phyloP scores from a whole-genome alignment of 2,113 vertebrate genomes.

The Perccottus glenii region DNA sequence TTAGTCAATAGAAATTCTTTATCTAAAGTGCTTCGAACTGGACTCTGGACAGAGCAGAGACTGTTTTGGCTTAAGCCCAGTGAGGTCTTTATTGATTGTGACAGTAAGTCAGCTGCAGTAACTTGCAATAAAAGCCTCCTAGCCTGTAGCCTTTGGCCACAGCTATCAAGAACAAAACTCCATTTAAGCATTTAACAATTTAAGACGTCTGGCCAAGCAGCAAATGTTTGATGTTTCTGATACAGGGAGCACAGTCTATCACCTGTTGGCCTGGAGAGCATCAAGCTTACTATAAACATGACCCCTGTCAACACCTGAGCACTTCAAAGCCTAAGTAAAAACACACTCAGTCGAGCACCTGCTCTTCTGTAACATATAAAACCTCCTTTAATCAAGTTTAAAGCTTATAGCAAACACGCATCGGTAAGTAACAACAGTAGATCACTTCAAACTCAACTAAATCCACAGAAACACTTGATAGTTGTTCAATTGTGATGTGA shows the following conservation, averaged over 20 bases:
- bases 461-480: background rate
- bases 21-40: conserved; percentile 21
- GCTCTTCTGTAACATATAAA: conserved; percentile 46
- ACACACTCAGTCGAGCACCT: conserved; percentile 40
- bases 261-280: conserved; percentile 39
- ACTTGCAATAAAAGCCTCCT: conserved; percentile 31
- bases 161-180: conserved; percentile 25
- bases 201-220: conserved; percentile 7
- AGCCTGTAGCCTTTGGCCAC: background rate
- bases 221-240: conserved; percentile 16
- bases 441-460: background rate
- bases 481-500: background rate
- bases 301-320: conserved; percentile 47
- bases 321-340: conserved; percentile 49
- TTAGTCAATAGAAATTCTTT: conserved; percentile 16
- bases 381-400: conserved; percentile 27
- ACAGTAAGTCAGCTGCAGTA: conserved; percentile 38
- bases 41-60: background rate
- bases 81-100: conserved; percentile 36
- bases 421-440: too few relatives aligned
- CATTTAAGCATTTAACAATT: conserved; percentile 7
- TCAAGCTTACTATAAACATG: conserved; percentile 33
- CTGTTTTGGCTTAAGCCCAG: conserved; percentile 43
- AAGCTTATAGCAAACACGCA: too few relatives aligned
- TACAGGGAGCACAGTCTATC: conserved; percentile 18